These are phyloP conservation scores for Danaus plexippus DNA, from an alignment of 1,140 invertebrate genomes.

Conservation along the genomic window DNA sequence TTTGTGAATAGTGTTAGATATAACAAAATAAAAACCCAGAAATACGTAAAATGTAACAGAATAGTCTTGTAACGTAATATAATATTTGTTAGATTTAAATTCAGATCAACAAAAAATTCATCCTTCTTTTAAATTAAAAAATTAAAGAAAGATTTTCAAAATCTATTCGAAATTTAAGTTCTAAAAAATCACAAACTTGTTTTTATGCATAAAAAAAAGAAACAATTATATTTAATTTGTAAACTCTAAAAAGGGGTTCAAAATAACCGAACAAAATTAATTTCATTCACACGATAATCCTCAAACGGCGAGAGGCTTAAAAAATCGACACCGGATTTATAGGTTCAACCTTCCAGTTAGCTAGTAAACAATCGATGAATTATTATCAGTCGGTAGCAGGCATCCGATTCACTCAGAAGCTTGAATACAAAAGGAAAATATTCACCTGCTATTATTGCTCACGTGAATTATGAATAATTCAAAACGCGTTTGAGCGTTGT, in stretches of 20 bases:
- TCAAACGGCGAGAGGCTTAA: conserved; percentile 12
- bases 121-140: too few relatives aligned
- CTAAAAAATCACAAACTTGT: too few relatives aligned
- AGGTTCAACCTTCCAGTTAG: conserved; percentile 18
- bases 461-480: conserved; percentile 27
- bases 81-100: too few relatives aligned
- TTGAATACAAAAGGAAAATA: conserved; percentile 25
- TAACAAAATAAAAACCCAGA: too few relatives aligned
- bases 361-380: conserved; percentile 32
- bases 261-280: neutral
- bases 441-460: conserved; percentile 29
- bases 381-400: conserved; percentile 31
- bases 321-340: conserved; percentile 22
- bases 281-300: conserved; percentile 10
- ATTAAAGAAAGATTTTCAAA: too few relatives aligned
- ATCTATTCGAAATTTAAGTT: too few relatives aligned
- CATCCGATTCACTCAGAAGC: conserved; percentile 22
- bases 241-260: too few relatives aligned
- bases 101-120: too few relatives aligned
- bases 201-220: neutral
- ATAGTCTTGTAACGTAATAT: too few relatives aligned
- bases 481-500: conserved; percentile 12
- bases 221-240: too few relatives aligned
- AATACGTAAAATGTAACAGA: too few relatives aligned
- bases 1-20: too few relatives aligned